These are phyloP conservation scores for Lagopus muta DNA, from an alignment of 2,113 vertebrate genomes.

Conservation along the genomic window DNA sequence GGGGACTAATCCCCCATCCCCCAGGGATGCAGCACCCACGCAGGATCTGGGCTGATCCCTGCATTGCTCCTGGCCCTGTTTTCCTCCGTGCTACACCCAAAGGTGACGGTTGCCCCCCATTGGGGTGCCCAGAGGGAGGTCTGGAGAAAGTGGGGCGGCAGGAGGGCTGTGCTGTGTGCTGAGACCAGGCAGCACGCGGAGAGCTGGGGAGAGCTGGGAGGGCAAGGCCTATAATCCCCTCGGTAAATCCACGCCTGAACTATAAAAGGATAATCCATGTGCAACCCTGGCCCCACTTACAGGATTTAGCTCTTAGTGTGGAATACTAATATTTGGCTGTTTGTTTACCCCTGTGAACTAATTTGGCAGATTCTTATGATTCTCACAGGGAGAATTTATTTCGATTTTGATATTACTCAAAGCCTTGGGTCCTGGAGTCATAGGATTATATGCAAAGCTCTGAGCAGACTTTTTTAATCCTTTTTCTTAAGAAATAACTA, in stretches of 20 bases:
- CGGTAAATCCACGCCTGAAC: slow-evolving; percentile 72
- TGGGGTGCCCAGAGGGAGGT: fast-evolving
- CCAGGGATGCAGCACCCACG: slow-evolving; percentile 12
- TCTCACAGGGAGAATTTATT: slow-evolving; percentile 72
- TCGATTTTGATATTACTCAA: slow-evolving; percentile 74
- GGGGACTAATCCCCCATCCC: slow-evolving; percentile 44
- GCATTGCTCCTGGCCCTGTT: background rate
- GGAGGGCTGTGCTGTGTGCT: fast-evolving
- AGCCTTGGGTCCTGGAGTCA: slow-evolving; percentile 65
- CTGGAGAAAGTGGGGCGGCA: fast-evolving
- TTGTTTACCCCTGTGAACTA: slow-evolving; percentile 73
- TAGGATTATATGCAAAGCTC: slow-evolving; percentile 71
- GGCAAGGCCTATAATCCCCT: slow-evolving; percentile 69
- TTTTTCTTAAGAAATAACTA: slow-evolving; percentile 67
- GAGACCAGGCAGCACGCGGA: background rate
- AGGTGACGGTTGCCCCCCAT: background rate
- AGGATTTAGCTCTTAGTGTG: slow-evolving; percentile 71
- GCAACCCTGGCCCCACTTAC: slow-evolving; percentile 69
- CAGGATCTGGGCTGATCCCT: background rate
- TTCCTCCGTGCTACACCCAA: background rate
- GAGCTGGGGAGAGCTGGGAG: background rate
- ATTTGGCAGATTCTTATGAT: slow-evolving; percentile 69
- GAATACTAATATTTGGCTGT: slow-evolving; percentile 74
- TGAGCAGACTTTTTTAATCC: slow-evolving; percentile 69
- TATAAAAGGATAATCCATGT: slow-evolving; percentile 75